A percentile compares a stretch with the other conserved stretches of the same genome.
Conservation (phyloP, 1,140 invertebrate genomes). For the Sycophila sp. region DNA sequence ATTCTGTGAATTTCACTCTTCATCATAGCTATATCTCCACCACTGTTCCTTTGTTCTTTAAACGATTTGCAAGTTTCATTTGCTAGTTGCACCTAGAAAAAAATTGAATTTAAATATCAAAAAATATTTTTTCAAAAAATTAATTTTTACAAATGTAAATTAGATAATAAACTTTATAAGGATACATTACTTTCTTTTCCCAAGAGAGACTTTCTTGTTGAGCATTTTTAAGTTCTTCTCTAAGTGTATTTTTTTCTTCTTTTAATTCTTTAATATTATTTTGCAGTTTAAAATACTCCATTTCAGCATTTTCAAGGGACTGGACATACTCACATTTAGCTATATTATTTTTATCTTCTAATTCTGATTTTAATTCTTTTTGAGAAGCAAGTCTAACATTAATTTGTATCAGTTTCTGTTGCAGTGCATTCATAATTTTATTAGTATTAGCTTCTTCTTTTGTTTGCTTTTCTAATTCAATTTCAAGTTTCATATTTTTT, state of each 20-base stretch:
- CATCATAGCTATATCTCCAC: slow-evolving; percentile 78
- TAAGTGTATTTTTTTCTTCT: slow-evolving; percentile 73
- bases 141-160: slow-evolving; percentile 21
- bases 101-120: too few relatives aligned
- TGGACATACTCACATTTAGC: slow-evolving; percentile 69
- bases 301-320: slow-evolving; percentile 71
- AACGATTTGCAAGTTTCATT: slow-evolving; percentile 75
- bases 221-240: slow-evolving; percentile 70
- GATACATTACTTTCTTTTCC: slow-evolving; percentile 79
- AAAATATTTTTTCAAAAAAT: slow-evolving; percentile 7
- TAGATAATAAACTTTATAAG: too few relatives aligned
- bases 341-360: slow-evolving; percentile 72
- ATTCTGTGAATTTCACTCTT: slow-evolving; percentile 84
- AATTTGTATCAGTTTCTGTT: slow-evolving; percentile 70
- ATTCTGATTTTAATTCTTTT: slow-evolving; percentile 67
- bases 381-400: slow-evolving; percentile 71
- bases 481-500: slow-evolving; percentile 75
- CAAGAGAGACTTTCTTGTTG: slow-evolving; percentile 79
- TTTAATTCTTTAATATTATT: slow-evolving; percentile 74
- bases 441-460: slow-evolving; percentile 69
- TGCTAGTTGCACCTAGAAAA: slow-evolving; percentile 70
- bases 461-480: slow-evolving; percentile 70
- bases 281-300: slow-evolving; percentile 72
- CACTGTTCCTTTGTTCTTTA: slow-evolving; percentile 72
- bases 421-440: slow-evolving; percentile 70